Base-by-base conservation (phyloP, 2,797 vertebrate species). In the Serranus cabrilla region DNA sequence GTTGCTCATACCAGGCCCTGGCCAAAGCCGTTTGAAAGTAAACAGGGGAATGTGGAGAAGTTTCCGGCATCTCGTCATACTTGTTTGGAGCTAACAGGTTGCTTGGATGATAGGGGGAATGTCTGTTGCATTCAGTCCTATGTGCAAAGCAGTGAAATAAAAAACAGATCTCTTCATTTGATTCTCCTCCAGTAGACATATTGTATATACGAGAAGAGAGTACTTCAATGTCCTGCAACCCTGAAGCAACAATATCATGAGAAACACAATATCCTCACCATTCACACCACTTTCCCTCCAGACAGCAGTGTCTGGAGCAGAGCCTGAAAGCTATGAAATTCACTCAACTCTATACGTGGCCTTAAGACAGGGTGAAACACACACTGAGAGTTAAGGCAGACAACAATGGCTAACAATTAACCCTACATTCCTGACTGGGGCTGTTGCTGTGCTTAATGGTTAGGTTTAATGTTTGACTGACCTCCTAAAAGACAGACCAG, bases 391-490 rank as follows among this genome's bases (percentile, higher is more conserved):
- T 71, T 74, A 84, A 88, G 72, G 74, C 78, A 71, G 70, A 66
- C 87, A 69, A 90, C 88, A 87, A 90, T 83, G 74, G 92, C 85
- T 91, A 94, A 94, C 93, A 94, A 94, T 92, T 93, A 93, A 93
- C 91, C 79, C 83, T 74, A 71, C 89, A 93, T 91, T 93, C 87
- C 83, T 89, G 87, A 64, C 74, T 39, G 74, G 87, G 89, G 80
- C 82, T 82, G 87, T 90, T 85, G 86, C 80, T 75, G 74, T 57
- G 86, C 77, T 81, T 90, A 84, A 92, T 92, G 84, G 88, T 87
- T 59, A 57, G 87, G 88, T 90, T 91, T 93, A 94, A 94, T 94
- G 88, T 93, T 94, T 92, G 88, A 92, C 92, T 85, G 89, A 91
- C 91, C 90, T 83, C 82, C 79, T 71, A 34, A 80, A 84, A 87